Percentiles rank a stretch among this genome's conserved stretches.
These are phyloP conservation scores for Rhynchonema sp. DNA, from an alignment of 2,888 invertebrate genomes.

Conservation along the genomic window DNA sequence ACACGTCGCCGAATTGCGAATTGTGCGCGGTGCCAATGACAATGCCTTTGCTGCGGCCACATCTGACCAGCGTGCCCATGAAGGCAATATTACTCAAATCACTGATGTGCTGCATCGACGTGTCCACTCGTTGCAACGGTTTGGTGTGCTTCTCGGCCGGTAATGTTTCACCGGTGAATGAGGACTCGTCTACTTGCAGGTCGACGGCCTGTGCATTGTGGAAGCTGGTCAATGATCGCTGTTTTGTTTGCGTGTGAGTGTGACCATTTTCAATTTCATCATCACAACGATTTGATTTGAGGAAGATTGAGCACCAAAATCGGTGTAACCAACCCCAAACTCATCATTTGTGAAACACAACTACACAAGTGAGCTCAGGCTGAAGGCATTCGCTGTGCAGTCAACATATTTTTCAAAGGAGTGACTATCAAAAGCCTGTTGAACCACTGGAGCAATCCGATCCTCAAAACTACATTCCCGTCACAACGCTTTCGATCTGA, in stretches of 20 bases:
- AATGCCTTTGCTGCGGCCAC: slow-evolving; percentile 45
- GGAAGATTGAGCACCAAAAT: too few species aligned
- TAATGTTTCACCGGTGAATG: slow-evolving; percentile 95
- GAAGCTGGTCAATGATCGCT: slow-evolving; percentile 8
- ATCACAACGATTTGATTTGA: too few species aligned
- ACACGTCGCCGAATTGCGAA: slow-evolving; percentile 94
- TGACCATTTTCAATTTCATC: slow-evolving; percentile 1
- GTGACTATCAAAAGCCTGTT: too few species aligned
- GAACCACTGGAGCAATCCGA: too few species aligned
- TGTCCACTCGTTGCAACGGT: not conserved
- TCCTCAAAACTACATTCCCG: too few species aligned
- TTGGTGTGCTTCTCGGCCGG: slow-evolving; percentile 44
- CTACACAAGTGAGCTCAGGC: too few species aligned
- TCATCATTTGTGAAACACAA: too few species aligned
- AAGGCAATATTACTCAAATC: slow-evolving; percentile 59
- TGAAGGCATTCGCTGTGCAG: too few species aligned
- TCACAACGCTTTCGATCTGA: too few species aligned
- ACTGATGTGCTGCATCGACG: slow-evolving; percentile 14
- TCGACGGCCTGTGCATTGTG: slow-evolving; percentile 52
- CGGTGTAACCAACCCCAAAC: too few species aligned
- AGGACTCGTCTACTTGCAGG: slow-evolving; percentile 85
- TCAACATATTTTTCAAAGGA: too few species aligned
- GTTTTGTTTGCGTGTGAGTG: not conserved
- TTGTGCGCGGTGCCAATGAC: slow-evolving; percentile 89
- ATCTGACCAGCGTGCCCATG: slow-evolving; percentile 78